These are phyloP conservation scores for Mesorhabditis belari DNA, from an alignment of 2,888 invertebrate species.

Conservation along the genomic window DNA sequence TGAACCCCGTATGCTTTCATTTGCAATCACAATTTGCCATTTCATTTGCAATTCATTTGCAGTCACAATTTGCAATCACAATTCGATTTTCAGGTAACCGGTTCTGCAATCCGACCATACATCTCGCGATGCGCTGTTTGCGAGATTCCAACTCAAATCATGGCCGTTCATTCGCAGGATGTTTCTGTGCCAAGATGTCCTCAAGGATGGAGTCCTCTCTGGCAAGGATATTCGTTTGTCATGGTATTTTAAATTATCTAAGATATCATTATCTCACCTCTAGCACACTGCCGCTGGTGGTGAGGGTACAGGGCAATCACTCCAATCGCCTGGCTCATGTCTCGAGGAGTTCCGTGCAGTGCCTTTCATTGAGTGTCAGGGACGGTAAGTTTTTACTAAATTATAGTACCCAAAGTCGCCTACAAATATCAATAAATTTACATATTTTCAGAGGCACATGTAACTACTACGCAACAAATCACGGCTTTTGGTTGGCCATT, in stretches of 20 bases:
- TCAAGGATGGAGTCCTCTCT: constrained; percentile 80
- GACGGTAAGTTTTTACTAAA: constrained; percentile 4
- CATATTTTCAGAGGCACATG: constrained; percentile 77
- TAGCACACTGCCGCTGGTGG: constrained; percentile 80
- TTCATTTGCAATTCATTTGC: neutral
- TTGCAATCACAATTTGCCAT: neutral
- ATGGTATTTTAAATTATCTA: constrained; percentile 66
- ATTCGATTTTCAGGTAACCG: constrained; percentile 62
- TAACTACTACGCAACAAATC: constrained; percentile 85
- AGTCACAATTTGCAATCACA: no score
- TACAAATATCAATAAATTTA: no score
- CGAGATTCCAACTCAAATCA: constrained; percentile 77
- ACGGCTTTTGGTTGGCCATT: constrained; percentile 90
- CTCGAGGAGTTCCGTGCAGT: constrained; percentile 83
- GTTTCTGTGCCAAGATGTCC: constrained; percentile 76
- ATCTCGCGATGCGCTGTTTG: constrained; percentile 86
- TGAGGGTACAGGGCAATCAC: constrained; percentile 82
- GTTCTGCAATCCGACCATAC: constrained; percentile 75
- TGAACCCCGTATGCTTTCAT: constrained; percentile 73
- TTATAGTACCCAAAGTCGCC: no score
- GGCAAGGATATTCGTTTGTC: constrained; percentile 94
- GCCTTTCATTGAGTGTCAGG: constrained; percentile 69
- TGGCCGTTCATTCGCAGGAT: constrained; percentile 85
- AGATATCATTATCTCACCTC: constrained; percentile 26
- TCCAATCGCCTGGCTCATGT: constrained; percentile 92